phyloP scores from a whole-genome alignment of 1,140 invertebrate genomes.

The Trachymyrmex cornetzi region DNA sequence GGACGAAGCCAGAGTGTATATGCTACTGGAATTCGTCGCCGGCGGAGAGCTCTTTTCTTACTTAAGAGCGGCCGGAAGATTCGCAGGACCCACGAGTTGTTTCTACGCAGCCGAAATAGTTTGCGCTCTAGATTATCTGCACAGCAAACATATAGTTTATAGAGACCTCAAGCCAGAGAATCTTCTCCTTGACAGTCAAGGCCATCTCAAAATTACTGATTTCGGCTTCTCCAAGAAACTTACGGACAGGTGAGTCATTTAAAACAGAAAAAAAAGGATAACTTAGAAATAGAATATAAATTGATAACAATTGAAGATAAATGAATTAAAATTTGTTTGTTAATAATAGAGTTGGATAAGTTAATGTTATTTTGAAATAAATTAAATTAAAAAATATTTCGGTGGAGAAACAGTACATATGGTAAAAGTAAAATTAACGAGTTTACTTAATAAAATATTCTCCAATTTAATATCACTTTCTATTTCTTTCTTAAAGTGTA shows the following conservation, averaged over 20 bases:
- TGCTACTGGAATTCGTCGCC: slow-evolving; percentile 97
- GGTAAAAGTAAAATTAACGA: slow-evolving; percentile 14
- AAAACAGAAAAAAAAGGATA: not conserved
- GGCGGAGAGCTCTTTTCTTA: slow-evolving; percentile 99
- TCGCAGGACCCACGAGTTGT: slow-evolving; percentile 93
- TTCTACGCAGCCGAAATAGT: slow-evolving; percentile 99
- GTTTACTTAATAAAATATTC: not conserved
- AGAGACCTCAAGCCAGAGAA: slow-evolving; percentile 96
- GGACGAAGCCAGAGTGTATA: slow-evolving; percentile 95
- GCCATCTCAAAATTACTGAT: slow-evolving; percentile 98
- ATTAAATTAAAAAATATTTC: not conserved
- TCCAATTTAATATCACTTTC: not conserved
- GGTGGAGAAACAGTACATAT: not conserved
- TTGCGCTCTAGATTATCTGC: slow-evolving; percentile 97
- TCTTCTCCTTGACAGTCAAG: slow-evolving; percentile 95
- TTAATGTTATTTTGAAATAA: too few species aligned
- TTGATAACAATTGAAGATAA: slow-evolving; percentile 15
- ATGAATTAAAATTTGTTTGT: not conserved
- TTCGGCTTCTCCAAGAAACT: slow-evolving; percentile 99
- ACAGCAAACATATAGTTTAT: slow-evolving; percentile 95
- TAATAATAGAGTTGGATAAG: not conserved
- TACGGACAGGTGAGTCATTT: slow-evolving; percentile 88
- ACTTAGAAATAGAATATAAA: not conserved
- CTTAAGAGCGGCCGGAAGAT: slow-evolving; percentile 96
- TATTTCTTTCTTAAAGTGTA: not conserved